Base-by-base conservation (phyloP, 2,797 vertebrate genomes). In the Paedocypris micromegethes region DNA sequence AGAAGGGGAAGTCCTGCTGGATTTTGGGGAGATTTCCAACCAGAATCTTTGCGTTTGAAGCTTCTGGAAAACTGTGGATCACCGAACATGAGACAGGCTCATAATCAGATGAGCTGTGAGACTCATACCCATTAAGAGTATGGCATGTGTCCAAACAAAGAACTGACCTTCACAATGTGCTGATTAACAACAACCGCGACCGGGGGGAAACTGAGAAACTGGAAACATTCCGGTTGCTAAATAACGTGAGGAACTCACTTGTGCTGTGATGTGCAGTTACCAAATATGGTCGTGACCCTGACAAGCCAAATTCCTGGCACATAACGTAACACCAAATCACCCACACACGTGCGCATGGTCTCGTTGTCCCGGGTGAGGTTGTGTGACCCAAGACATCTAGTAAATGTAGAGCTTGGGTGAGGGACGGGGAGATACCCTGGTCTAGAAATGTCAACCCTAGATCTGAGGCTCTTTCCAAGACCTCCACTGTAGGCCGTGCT, bases 381-480 rank as follows among this genome's bases (percentile, higher is more conserved):
- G n/a, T 3, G 51, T 48, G 9, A 53, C 43, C 4, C 37, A 44
- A 54, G 56, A 61, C 49, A 6, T 9, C 67, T 38, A 44, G 44
- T 63, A 49, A 51, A 53, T 2, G 39, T 43, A 41, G 37, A 2
- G 56, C 59, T 56, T 8, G 6, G 51, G 54, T 52, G 49, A 43
- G 3, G 55, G 9, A 38, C 2, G 9, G 44, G 67, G 68, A 50
- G 40, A 44, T 43, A 41, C 60, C 73, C 52, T 44, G 51, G 68
- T 68, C 8, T 72, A 40, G 9, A 78, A 78, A 73, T 75, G 42
- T 71, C 67, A 68, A 60, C 45, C 58, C 54, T 47, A 57, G 43
- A 50, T 47, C 9, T 48, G 49, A 48, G 41, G 7, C 39, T 37
- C 45, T 46, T 44, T 68, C 57, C 49, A 58, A 58, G 55, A 68